Evolutionary conservation across 2,888 invertebrate species (phyloP), one percentile per base, ranked within the genome.

Genomic region (Dichetophora obliterata): DNA sequence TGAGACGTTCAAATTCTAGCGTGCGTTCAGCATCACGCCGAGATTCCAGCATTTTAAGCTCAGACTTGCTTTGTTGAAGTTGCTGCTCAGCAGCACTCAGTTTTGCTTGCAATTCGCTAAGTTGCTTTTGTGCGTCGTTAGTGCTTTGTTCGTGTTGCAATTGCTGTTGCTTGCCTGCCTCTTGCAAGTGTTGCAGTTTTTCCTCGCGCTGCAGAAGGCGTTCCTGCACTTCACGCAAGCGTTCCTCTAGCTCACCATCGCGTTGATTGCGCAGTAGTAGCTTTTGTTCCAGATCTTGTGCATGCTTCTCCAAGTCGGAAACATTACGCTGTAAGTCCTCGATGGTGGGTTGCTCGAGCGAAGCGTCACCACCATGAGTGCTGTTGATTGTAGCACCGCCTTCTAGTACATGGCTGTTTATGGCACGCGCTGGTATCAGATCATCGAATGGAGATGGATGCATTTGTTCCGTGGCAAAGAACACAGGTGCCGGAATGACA

Each of bases 241-340:
- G 84, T 3, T 84, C 84, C 72, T 87, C 85, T 19, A 83, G 83
- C 52, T 86, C 84, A n/a, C 77, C 75, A 48, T 85, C 76, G 4
- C 82, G 77, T 31, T 85, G 85, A 78, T 86, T 87, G 31, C 89
- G 84, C 5, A 84, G 82, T 24, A 85, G 80, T 43, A 89, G 82
- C 81, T 89, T 89, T 16, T 83, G 86, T 71, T 89, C 89, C 70
- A 90, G 81, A 54, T 89, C 89, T 76, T 86, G 86, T 6, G 88
- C 87, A 78, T 89, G 87, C 76, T 88, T 88, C 79, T 89, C 88
- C 75, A 89, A 80, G 81, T 89, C 89, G 0, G 87, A 88, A 0
- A 89, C 88, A 75, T 89, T 89, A 0, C 87, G 83, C 77, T 89
- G 86, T 27, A 89, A 78, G 76, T 88, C 87, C 79, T 89, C 89